These are phyloP conservation scores for Dryoscopus gambensis DNA, from an alignment of 2,113 vertebrate species.

Conservation along the genomic window DNA sequence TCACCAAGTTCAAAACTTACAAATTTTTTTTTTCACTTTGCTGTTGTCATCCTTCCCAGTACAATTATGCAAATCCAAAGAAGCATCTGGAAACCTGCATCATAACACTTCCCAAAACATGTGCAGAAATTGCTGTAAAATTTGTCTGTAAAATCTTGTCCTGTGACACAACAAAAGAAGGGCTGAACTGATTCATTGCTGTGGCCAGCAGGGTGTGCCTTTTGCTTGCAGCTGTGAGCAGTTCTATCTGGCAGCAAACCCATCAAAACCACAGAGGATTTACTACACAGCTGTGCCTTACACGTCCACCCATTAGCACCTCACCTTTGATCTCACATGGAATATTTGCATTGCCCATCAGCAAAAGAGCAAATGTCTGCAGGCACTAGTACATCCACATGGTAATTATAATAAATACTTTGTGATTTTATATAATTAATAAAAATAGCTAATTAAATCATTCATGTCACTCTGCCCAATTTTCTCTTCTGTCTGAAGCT, in stretches of 20 bases:
- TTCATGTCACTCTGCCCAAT: background rate
- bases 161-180: background rate
- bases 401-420: background rate
- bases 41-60: background rate
- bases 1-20: background rate
- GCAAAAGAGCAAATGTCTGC: background rate
- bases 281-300: background rate
- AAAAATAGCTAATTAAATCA: background rate
- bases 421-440: background rate
- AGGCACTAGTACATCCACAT: background rate
- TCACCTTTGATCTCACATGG: background rate
- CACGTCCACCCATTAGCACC: background rate
- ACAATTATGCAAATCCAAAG: background rate
- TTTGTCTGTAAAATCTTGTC: background rate
- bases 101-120: background rate
- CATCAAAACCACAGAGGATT: background rate
- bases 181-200: background rate
- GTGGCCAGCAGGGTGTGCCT: constrained; percentile 17
- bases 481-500: background rate
- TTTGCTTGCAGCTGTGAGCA: background rate
- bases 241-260: background rate
- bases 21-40: background rate
- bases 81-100: background rate
- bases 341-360: background rate
- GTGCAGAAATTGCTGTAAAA: background rate